A percentile compares a stretch with the other conserved stretches of the same genome.
Evolutionary conservation across 1,140 invertebrate species (phyloP).

Genomic region (Anadara kagoshimensis): DNA sequence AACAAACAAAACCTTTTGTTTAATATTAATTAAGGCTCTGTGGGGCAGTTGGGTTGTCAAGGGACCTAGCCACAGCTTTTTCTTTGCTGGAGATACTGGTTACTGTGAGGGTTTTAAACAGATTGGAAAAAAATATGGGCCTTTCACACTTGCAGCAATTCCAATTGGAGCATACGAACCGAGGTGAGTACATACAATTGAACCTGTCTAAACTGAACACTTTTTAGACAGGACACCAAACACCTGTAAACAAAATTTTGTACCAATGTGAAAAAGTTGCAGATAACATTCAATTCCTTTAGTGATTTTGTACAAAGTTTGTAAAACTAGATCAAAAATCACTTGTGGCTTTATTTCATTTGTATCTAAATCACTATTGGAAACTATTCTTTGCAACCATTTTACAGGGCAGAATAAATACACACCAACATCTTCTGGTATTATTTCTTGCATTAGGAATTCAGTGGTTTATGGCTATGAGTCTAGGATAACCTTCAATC

Average conservation of each 20-base stretch:
- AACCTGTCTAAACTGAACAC: not conserved
- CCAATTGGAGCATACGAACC: slow-evolving; percentile 75
- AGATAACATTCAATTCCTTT: no score
- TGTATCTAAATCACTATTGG: no score
- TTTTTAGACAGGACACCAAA: not conserved
- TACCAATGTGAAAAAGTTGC: not conserved
- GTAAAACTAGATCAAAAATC: no score
- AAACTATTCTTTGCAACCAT: no score
- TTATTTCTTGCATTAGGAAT: no score
- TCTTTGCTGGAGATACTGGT: slow-evolving; percentile 74
- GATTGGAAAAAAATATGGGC: slow-evolving; percentile 73
- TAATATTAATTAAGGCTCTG: slow-evolving; percentile 54
- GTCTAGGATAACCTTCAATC: no score
- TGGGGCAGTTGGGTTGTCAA: slow-evolving; percentile 74
- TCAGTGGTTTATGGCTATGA: no score
- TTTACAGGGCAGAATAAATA: no score
- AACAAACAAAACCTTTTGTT: no score
- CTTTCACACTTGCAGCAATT: slow-evolving; percentile 73
- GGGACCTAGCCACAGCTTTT: slow-evolving; percentile 64
- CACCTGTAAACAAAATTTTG: not conserved
- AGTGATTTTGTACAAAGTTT: no score
- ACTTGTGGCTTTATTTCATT: no score
- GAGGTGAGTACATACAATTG: slow-evolving; percentile 43
- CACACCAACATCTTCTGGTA: no score
- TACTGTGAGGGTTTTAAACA: slow-evolving; percentile 71